These are phyloP conservation scores for Protobothrops flavoviridis DNA, from an alignment of 2,113 vertebrate genomes.

Conservation along the genomic window DNA sequence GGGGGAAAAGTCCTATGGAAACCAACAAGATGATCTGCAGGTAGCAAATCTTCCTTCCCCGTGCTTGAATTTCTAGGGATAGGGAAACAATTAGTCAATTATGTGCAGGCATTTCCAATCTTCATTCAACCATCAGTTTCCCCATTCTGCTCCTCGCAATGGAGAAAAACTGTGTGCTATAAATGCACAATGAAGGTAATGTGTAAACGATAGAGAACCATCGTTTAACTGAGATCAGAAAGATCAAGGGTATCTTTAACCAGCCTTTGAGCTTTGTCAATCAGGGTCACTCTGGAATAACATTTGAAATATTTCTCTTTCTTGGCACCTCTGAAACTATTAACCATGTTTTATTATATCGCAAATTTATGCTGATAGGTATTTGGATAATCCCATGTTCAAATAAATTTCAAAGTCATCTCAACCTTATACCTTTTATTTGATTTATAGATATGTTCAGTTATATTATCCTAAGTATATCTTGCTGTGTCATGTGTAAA, in stretches of 20 bases:
- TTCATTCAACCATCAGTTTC: background rate
- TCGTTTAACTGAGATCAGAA: background rate
- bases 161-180: background rate
- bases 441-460: background rate
- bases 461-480: background rate
- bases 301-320: background rate
- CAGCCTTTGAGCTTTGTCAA: background rate
- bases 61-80: background rate
- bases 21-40: background rate
- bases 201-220: background rate
- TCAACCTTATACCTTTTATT: background rate
- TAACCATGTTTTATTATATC: background rate
- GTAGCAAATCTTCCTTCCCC: background rate
- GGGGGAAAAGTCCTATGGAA: background rate
- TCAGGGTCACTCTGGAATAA: background rate
- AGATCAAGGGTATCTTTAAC: background rate
- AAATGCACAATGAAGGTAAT: background rate
- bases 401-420: background rate
- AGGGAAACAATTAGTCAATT: background rate
- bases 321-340: background rate
- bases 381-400: background rate
- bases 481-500: background rate
- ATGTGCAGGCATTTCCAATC: background rate
- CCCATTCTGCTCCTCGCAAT: too few relatives aligned
- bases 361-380: background rate